These are phyloP conservation scores for Pinctada fucata DNA, from an alignment of 2,888 invertebrate species.

Conservation along the genomic window DNA sequence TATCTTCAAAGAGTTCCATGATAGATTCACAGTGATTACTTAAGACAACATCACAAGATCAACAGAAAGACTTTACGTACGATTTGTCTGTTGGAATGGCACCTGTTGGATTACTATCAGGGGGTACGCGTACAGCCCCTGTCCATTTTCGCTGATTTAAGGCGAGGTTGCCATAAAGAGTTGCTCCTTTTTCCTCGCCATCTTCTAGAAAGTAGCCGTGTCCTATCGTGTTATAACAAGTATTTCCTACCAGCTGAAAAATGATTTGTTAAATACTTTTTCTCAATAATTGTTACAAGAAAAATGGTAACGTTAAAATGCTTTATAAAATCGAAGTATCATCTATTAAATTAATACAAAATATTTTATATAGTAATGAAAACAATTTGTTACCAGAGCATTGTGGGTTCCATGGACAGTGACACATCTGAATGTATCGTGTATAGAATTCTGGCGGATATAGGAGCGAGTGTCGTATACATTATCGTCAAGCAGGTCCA, in stretches of 20 bases:
- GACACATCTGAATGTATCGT: not conserved
- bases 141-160: not conserved
- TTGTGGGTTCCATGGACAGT: not conserved
- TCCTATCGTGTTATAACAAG: not conserved
- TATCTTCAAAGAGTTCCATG: no score
- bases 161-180: not conserved
- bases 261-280: not conserved
- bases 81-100: constrained; percentile 19
- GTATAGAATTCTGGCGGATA: not conserved
- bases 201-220: not conserved
- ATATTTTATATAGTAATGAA: no score
- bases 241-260: not conserved
- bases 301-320: no score
- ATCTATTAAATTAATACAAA: no score
- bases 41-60: no score
- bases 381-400: not conserved
- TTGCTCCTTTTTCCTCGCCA: not conserved
- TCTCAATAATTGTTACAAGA: no score
- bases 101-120: constrained; percentile 2
- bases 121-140: not conserved
- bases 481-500: not conserved
- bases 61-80: not conserved
- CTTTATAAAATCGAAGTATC: no score
- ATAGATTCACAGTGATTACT: no score
- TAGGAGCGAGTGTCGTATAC: not conserved